These are phyloP conservation scores for Atherinomorus stipes DNA, from an alignment of 2,113 vertebrate genomes.

Conservation along the genomic window DNA sequence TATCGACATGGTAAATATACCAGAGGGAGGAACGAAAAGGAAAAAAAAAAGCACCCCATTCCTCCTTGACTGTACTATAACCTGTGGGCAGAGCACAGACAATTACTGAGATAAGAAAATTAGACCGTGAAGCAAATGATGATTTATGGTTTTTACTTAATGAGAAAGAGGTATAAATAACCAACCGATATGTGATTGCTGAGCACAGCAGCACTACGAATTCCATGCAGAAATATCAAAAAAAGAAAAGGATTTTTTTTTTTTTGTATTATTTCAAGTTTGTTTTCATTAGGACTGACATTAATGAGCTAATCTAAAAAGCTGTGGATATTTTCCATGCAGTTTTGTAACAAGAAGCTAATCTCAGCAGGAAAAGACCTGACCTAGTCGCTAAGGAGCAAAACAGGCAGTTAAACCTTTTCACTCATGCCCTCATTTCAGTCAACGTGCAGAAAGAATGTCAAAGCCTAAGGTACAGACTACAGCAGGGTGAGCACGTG, in stretches of 20 bases:
- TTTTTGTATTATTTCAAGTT: no score
- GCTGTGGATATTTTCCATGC: background rate
- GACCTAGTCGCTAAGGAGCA: background rate
- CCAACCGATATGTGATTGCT: background rate
- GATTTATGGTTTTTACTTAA: slow-evolving; percentile 32
- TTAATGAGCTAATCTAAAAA: slow-evolving; percentile 22
- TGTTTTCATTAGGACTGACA: background rate
- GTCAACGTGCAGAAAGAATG: slow-evolving; percentile 11
- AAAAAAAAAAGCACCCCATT: background rate
- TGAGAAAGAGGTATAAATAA: slow-evolving; percentile 5
- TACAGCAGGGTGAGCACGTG: background rate
- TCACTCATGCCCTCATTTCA: slow-evolving; percentile 22
- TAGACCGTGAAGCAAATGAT: slow-evolving; percentile 20
- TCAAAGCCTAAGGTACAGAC: slow-evolving; percentile 18
- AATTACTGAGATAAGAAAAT: slow-evolving; percentile 54
- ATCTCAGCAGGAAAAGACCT: background rate
- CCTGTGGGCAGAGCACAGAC: slow-evolving; percentile 8
- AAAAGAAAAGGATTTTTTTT: no score
- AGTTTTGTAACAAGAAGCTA: background rate
- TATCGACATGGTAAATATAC: slow-evolving; percentile 3
- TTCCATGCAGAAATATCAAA: background rate
- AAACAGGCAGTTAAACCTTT: slow-evolving; percentile 10
- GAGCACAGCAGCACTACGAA: background rate
- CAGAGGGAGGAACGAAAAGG: background rate
- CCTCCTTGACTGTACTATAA: background rate